Evolutionary conservation across 2,797 vertebrate genomes (phyloP), one percentile per base, ranked within the genome.

Genomic region (Loris lydekkerianus): DNA sequence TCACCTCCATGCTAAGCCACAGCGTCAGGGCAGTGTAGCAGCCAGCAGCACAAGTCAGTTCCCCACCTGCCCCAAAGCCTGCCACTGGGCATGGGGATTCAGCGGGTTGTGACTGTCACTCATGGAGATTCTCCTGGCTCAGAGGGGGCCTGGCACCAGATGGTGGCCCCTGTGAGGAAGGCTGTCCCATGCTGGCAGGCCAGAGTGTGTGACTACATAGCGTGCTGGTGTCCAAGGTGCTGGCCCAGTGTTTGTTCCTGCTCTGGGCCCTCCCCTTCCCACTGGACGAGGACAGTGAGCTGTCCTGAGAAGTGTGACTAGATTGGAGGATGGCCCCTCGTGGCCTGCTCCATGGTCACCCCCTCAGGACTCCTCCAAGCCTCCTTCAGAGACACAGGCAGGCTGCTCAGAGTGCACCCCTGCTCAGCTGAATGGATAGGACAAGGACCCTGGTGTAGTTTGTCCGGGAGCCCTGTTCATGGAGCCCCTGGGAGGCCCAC

Each of bases 61-160:
- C 31, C 25, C 1, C 2, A 37, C 60, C 61, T 5, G 27, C 31
- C 61, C 1, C 0, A 31, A 58, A n/a, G 31, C 25, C 61, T 29
- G 0, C 10, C 4, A 0, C 20, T 11, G 43, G 85, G 61, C 34
- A 29, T 0, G 1, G 56, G 69, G 25, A 20, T 5, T 0, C 2
- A 27, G 31, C 4, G 27, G 21, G 27, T 34, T 31, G 49, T 7
- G 9, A 31, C 49, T 21, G 3, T 18, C 40, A 40, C 87, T 72
- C 6, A 2, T 3, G 8, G 56, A 1, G 31, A 20, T 18, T n/a
- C 27, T 78, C 13, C 21, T 23, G 27, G 61, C 15, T 17, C n/a
- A 27, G 77, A 84, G 37, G n/a, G 56, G 34, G 46, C 37, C 29
- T 25, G 61, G 49, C 34, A 13, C 13, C 31, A 10, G 49, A 2